Evolutionary conservation across 2,888 invertebrate genomes (phyloP).

Genomic region (Brassicogethes aeneus): DNA sequence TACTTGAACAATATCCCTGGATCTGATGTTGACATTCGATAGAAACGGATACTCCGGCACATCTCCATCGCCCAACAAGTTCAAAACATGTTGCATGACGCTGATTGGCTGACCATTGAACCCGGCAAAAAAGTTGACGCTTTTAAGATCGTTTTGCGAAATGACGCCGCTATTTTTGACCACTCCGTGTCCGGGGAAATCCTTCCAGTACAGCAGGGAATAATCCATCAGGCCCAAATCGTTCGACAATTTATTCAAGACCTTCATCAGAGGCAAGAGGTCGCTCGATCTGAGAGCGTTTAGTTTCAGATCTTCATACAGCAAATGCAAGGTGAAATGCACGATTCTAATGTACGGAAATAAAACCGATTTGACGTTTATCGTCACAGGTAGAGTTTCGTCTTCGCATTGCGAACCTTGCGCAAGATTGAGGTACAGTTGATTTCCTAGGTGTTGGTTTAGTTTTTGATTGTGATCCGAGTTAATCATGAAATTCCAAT

Average conservation of each 20-base stretch:
- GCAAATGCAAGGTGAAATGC: conserved; percentile 72
- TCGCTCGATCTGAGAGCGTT: conserved; percentile 61
- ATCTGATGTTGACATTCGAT: conserved; percentile 60
- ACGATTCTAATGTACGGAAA: conserved; percentile 67
- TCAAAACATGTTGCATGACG: conserved; percentile 62
- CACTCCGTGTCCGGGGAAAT: conserved; percentile 53
- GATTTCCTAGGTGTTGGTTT: too few species aligned
- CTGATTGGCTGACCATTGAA: conserved; percentile 56
- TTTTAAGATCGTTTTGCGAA: conserved; percentile 47
- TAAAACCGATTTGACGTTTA: conserved; percentile 57
- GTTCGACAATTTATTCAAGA: conserved; percentile 66
- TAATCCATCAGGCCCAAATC: conserved; percentile 68
- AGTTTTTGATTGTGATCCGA: conserved; percentile 9
- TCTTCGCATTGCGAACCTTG: too few species aligned
- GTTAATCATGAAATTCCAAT: conserved; percentile 59
- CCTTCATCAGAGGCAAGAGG: conserved; percentile 56
- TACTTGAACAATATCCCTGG: conserved; percentile 67
- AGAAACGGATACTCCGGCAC: conserved; percentile 62
- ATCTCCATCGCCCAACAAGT: conserved; percentile 49
- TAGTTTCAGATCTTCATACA: conserved; percentile 87
- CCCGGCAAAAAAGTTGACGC: conserved; percentile 52
- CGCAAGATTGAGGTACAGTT: too few species aligned
- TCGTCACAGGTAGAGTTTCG: too few species aligned
- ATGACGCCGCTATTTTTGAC: conserved; percentile 6
- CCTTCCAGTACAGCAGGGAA: conserved; percentile 74